phyloP scores from a whole-genome alignment of 2,797 vertebrate genomes.

The Tokudaia tokunoshimensis region DNA sequence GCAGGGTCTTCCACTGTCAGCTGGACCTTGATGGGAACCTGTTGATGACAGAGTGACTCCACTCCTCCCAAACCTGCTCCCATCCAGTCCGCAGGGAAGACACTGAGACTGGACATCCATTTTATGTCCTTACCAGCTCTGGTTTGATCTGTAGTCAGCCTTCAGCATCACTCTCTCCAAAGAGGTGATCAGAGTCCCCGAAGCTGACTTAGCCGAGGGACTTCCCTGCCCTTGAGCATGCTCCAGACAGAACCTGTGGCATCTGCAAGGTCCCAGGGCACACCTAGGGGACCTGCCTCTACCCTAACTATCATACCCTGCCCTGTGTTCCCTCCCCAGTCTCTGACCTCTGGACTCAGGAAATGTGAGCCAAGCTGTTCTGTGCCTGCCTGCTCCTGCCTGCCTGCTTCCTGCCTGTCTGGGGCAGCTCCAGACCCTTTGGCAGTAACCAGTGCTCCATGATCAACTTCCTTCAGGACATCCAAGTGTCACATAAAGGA shows the following conservation, averaged over 20 bases:
- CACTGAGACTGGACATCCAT: not conserved
- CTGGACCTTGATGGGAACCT: not conserved
- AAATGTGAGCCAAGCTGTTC: not conserved
- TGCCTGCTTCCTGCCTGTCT: not conserved
- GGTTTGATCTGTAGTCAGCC: not conserved
- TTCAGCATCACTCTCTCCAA: not conserved
- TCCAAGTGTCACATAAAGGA: not conserved
- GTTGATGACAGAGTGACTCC: not conserved
- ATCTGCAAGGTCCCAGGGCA: not conserved
- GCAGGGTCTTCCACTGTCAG: rapidly evolving
- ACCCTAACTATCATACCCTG: not conserved
- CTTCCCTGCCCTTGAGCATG: not conserved
- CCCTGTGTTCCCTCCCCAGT: not conserved
- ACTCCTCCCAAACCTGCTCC: not conserved
- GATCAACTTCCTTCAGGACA: not conserved
- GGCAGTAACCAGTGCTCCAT: not conserved
- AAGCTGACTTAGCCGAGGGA: not conserved
- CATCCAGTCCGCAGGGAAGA: not conserved
- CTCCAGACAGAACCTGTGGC: not conserved
- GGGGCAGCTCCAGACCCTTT: not conserved
- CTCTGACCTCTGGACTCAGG: not conserved
- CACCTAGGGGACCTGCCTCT: too few relatives aligned
- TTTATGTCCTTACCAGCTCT: not conserved
- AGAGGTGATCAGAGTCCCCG: not conserved
- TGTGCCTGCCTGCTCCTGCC: not conserved